Evolutionary conservation across 2,113 vertebrate genomes (phyloP).

Genomic region (Aspidoscelis tigris): DNA sequence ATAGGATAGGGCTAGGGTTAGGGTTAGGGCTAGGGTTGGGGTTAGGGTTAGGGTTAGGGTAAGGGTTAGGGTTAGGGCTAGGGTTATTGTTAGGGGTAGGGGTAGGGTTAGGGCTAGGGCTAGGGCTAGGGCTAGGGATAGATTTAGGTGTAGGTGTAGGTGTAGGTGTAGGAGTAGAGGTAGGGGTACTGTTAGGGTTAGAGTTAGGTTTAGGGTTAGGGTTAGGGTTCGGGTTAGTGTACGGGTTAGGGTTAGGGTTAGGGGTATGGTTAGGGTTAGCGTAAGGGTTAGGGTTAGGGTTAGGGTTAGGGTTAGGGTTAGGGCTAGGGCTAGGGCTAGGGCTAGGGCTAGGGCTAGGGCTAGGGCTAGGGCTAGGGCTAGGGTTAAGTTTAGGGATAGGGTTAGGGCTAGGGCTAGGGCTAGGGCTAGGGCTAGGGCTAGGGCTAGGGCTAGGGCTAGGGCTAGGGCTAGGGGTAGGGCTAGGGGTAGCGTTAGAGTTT

Average conservation of each 20-base stretch:
- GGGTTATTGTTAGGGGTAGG: too few species aligned
- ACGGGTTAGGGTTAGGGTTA: too few species aligned
- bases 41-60: too few species aligned
- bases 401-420: slow-evolving; percentile 8
- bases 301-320: slow-evolving; percentile 40
- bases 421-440: background rate
- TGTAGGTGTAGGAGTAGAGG: too few species aligned
- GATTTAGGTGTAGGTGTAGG: slow-evolving; percentile 8
- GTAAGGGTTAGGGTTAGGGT: slow-evolving; percentile 36
- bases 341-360: background rate
- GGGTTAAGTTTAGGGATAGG: slow-evolving; percentile 22
- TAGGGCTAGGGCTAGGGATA: slow-evolving; percentile 25
- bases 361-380: too few species aligned
- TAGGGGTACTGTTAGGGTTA: too few species aligned
- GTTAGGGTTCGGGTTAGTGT: too few species aligned
- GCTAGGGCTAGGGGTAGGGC: background rate
- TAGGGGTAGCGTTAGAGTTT: slow-evolving; percentile 22
- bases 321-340: slow-evolving; percentile 39
- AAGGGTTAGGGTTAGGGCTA: too few species aligned
- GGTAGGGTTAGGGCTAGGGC: slow-evolving; percentile 40
- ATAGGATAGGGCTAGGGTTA: too few species aligned
- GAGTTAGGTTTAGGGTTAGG: too few species aligned
- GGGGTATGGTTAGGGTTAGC: slow-evolving; percentile 37
- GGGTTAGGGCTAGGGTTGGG: too few species aligned
- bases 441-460: slow-evolving; percentile 21